phyloP scores from a whole-genome alignment of 2,797 vertebrate species.

The Rhincodon typus region DNA sequence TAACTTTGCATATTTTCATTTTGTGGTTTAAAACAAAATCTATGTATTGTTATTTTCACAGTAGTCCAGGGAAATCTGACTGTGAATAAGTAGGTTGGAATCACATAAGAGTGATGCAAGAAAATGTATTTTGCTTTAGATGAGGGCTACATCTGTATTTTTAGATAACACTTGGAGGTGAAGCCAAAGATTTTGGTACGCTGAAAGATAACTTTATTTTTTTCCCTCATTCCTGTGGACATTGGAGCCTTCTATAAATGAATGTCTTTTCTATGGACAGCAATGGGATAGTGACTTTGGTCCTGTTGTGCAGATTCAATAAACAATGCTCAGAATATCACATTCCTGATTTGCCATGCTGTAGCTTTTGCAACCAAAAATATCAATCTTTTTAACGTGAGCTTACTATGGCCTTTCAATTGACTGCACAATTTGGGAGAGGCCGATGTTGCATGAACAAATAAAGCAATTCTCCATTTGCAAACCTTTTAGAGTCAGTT shows the following conservation, averaged over 20 bases:
- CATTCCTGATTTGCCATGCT: no score
- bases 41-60: neutral
- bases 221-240: neutral
- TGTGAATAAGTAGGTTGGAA: neutral
- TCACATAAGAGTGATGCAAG: neutral
- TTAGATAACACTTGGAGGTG: neutral
- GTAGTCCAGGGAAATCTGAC: neutral
- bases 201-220: neutral
- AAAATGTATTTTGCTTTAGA: neutral
- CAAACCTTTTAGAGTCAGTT: neutral
- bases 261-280: neutral
- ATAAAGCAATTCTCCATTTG: neutral
- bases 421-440: neutral
- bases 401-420: neutral
- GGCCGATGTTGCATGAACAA: neutral
- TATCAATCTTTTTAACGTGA: neutral
- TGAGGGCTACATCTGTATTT: neutral
- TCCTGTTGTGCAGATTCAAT: neutral
- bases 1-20: slow-evolving; percentile 34
- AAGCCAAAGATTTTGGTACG: neutral
- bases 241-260: neutral
- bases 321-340: neutral
- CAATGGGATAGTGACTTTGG: neutral
- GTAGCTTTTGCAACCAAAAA: neutral
- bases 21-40: neutral